These are phyloP conservation scores for Cyprinella venusta DNA, from an alignment of 2,797 vertebrate genomes.

Conservation along the genomic window DNA sequence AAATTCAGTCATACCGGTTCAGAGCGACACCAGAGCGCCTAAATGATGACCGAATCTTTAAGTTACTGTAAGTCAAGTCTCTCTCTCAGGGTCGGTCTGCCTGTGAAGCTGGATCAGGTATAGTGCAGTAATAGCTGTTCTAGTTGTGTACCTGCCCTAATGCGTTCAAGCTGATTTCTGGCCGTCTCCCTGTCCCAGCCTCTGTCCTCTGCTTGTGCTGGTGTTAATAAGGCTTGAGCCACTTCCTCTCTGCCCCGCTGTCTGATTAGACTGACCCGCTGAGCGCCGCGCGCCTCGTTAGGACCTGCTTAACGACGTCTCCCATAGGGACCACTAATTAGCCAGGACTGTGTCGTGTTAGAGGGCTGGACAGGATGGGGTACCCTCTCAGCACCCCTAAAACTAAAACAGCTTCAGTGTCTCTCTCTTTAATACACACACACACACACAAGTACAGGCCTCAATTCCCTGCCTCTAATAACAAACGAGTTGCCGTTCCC, in stretches of 20 bases:
- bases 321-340: slow-evolving; percentile 87
- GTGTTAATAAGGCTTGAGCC: slow-evolving; percentile 85
- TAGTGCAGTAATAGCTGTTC: slow-evolving; percentile 60
- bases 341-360: slow-evolving; percentile 83
- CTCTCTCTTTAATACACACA: slow-evolving; percentile 42
- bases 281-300: slow-evolving; percentile 83
- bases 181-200: slow-evolving; percentile 52
- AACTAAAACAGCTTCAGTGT: slow-evolving; percentile 67
- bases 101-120: slow-evolving; percentile 62
- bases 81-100: slow-evolving; percentile 19
- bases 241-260: slow-evolving; percentile 83
- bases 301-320: slow-evolving; percentile 83
- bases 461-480: slow-evolving; percentile 50
- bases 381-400: slow-evolving; percentile 71
- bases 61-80: background rate
- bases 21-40: background rate
- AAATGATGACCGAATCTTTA: background rate
- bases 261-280: slow-evolving; percentile 85
- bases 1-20: background rate
- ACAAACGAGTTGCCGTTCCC: slow-evolving; percentile 50
- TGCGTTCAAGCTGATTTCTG: slow-evolving; percentile 71
- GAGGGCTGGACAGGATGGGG: slow-evolving; percentile 74
- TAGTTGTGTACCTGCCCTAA: slow-evolving; percentile 70
- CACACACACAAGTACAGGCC: slow-evolving; percentile 48
- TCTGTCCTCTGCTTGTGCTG: slow-evolving; percentile 66